A percentile compares a stretch with the other conserved stretches of the same genome.
phyloP scores from a whole-genome alignment of 2,888 invertebrate genomes.

The Thyatira batis region DNA sequence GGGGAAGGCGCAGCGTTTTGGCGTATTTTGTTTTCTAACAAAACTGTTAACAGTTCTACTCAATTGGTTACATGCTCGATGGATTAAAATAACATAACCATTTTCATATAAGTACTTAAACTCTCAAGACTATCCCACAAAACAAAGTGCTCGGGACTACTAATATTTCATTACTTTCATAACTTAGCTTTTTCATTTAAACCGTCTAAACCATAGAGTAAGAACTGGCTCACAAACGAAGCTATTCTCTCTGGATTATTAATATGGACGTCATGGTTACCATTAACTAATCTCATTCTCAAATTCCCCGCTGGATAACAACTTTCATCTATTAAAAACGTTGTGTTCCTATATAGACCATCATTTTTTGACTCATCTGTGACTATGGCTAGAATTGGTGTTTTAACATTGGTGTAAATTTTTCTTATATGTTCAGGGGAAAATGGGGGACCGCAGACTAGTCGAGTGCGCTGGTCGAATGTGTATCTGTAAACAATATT shows the following conservation, averaged over 20 bases:
- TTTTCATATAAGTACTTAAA: no score
- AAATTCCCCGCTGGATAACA: constrained; percentile 42
- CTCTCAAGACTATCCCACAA: no score
- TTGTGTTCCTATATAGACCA: constrained; percentile 37
- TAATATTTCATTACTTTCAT: constrained; percentile 22
- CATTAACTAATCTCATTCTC: constrained; percentile 61
- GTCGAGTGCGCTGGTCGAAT: constrained; percentile 78
- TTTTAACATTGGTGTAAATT: constrained; percentile 45
- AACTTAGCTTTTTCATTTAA: constrained; percentile 55
- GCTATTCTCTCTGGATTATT: constrained; percentile 79
- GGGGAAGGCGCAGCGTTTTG: no score
- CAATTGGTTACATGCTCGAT: no score
- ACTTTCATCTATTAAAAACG: constrained; percentile 51
- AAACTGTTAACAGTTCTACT: no score
- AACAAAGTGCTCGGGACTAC: not conserved
- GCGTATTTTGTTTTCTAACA: no score
- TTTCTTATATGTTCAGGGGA: constrained; percentile 50
- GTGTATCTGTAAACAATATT: constrained; percentile 77
- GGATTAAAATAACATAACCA: no score
- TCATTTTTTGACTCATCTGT: constrained; percentile 39
- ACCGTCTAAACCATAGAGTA: constrained; percentile 51
- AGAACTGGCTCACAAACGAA: constrained; percentile 56
- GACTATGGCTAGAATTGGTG: constrained; percentile 48
- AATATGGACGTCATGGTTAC: constrained; percentile 84
- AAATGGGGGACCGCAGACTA: constrained; percentile 52